These are phyloP conservation scores for Luperina testacea DNA, from an alignment of 2,888 invertebrate genomes.

Conservation along the genomic window DNA sequence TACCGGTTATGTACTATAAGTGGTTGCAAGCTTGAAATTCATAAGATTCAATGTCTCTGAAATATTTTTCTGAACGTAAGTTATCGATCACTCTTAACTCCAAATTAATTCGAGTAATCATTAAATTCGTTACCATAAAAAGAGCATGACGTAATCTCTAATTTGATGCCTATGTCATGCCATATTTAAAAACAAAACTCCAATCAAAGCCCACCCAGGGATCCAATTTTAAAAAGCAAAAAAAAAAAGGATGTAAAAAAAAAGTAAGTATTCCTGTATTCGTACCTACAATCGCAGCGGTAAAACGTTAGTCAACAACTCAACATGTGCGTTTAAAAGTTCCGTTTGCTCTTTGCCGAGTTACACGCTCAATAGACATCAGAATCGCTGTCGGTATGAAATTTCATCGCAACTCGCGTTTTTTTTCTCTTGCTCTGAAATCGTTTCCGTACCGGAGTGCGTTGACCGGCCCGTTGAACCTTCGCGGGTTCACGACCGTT, in stretches of 20 bases:
- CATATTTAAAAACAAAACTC: conserved; percentile 48
- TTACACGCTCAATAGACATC: conserved; percentile 78
- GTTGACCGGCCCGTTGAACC: conserved; percentile 75
- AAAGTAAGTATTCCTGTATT: conserved; percentile 23
- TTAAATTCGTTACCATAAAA: conserved; percentile 21
- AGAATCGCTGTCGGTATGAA: conserved; percentile 77
- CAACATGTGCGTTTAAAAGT: conserved; percentile 59
- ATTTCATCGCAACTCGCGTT: conserved; percentile 76
- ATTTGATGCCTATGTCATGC: conserved; percentile 41
- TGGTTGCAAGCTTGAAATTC: conserved; percentile 8
- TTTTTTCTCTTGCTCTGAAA: conserved; percentile 73
- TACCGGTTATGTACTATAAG: background rate
- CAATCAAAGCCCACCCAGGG: conserved; percentile 49
- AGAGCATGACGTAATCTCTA: conserved; percentile 26
- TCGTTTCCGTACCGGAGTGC: conserved; percentile 71
- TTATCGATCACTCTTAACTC: background rate
- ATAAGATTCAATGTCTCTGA: background rate
- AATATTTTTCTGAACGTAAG: background rate
- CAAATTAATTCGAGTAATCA: conserved; percentile 14
- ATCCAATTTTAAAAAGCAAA: conserved; percentile 40
- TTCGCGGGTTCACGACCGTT: conserved; percentile 82
- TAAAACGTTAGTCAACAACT: conserved; percentile 48
- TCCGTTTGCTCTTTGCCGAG: conserved; percentile 63
- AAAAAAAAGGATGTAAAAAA: conserved; percentile 22
- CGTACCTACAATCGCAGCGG: conserved; percentile 60